phyloP scores from a whole-genome alignment of 2,113 vertebrate genomes.

The Ochotona princeps region DNA sequence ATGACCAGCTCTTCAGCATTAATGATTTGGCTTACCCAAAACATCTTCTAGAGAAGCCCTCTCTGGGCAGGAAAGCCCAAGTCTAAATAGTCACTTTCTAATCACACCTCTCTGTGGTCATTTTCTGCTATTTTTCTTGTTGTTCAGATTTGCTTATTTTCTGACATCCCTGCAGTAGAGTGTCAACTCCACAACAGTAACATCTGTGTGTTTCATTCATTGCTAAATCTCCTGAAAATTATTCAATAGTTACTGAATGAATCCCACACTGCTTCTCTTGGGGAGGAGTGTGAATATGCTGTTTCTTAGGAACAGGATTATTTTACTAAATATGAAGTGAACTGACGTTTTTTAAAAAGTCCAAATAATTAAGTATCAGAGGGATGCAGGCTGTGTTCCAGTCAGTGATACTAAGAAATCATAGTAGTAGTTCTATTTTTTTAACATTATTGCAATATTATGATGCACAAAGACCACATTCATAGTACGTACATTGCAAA shows the following conservation, averaged over 20 bases:
- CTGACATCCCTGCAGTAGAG: not conserved
- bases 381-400: not conserved
- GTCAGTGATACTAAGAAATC: not conserved
- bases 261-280: not conserved
- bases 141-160: slow-evolving; percentile 22
- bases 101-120: not conserved
- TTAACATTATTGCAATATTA: not conserved
- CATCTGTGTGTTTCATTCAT: not conserved
- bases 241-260: not conserved
- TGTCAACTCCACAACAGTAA: not conserved
- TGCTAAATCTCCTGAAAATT: not conserved
- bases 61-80: not conserved
- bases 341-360: not conserved
- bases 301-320: not conserved
- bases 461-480: too few species aligned
- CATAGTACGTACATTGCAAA: not conserved
- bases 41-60: slow-evolving; percentile 14
- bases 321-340: not conserved
- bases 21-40: not conserved
- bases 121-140: slow-evolving; percentile 2
- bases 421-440: not conserved
- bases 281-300: not conserved
- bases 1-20: not conserved
- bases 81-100: not conserved
- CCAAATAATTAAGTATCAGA: slow-evolving; percentile 29